A percentile compares a stretch with the other conserved stretches of the same genome.
phyloP scores from a whole-genome alignment of 2,888 invertebrate species.

The Diachrysia chrysitis region DNA sequence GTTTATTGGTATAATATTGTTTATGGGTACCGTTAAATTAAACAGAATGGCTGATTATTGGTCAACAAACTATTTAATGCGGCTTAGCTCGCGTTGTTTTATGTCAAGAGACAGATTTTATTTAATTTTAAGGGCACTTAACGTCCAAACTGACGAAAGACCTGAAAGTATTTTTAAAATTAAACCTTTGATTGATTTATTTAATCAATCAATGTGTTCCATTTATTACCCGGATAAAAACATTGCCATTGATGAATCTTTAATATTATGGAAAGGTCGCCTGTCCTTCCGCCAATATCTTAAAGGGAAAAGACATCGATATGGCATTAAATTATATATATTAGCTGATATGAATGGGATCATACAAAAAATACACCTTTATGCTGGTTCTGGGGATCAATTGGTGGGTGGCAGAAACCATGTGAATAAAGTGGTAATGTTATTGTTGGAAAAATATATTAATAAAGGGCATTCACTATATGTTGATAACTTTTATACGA shows the following conservation, averaged over 20 bases:
- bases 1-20: constrained; percentile 45
- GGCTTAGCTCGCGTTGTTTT: constrained; percentile 47
- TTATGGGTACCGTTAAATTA: constrained; percentile 45
- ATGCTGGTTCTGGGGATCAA: constrained; percentile 54
- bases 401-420: constrained; percentile 60
- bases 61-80: constrained; percentile 54
- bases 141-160: constrained; percentile 47
- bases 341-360: constrained; percentile 52
- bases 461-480: constrained; percentile 39
- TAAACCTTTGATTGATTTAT: constrained; percentile 53
- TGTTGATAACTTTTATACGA: constrained; percentile 55
- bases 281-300: constrained; percentile 52
- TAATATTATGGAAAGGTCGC: constrained; percentile 54
- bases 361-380: constrained; percentile 60
- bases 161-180: constrained; percentile 53
- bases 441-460: constrained; percentile 49
- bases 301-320: constrained; percentile 48
- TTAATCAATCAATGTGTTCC: constrained; percentile 43
- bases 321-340: constrained; percentile 45
- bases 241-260: constrained; percentile 51
- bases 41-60: constrained; percentile 54
- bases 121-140: constrained; percentile 56
- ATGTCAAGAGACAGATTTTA: constrained; percentile 55
- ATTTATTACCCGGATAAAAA: constrained; percentile 51
- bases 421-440: constrained; percentile 51